Base-by-base conservation (phyloP, 2,113 vertebrate species). In the Catharus bicknelli region DNA sequence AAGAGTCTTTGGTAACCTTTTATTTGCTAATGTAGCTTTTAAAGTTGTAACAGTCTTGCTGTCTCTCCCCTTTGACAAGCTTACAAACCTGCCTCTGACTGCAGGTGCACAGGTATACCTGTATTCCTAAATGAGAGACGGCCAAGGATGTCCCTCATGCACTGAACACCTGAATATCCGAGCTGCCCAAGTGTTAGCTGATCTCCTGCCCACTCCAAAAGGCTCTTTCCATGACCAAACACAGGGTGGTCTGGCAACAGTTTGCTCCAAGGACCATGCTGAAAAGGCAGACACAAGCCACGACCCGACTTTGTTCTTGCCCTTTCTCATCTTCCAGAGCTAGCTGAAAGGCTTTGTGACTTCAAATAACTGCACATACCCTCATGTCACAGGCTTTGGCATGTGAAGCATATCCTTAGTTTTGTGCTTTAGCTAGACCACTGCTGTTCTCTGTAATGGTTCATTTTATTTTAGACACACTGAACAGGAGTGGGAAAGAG, bases 161-260 rank as follows among this genome's bases (percentile, higher is more conserved):
- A 7, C 20, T 9, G 40, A 30, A 43, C 0, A 0, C 30, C 40
- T 40, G 40, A 67, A 19, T 55, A 43, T 40, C 36, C 5, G 1
- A 19, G 32, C 25, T n/a, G 32, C 32, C n/a, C 5, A 6, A 38
- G 5, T 9, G 9, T n/a, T 36, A 10, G 64, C 30, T 66, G 27
- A 30, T 72, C 40, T 75, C 53, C 34, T 50, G 57, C 26, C 32
- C 4, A 1, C n/a, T 67, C 40, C 26, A 26, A 78, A 51, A 3
- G 2, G 18, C 53, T 43, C 29, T 78, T 75, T 30, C 18, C 34
- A 55, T 47, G 62, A 55, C 40, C 63, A 91, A 87, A 16, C 40
- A 50, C 18, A 43, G 48, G 47, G 21, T 0, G 0, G 26, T 59
- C 48, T 84, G 48, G 36, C 2, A 4, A 38, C 16, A 75, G 13